Conservation (phyloP, 2,888 invertebrate species). For the Neoscelio sp. region DNA sequence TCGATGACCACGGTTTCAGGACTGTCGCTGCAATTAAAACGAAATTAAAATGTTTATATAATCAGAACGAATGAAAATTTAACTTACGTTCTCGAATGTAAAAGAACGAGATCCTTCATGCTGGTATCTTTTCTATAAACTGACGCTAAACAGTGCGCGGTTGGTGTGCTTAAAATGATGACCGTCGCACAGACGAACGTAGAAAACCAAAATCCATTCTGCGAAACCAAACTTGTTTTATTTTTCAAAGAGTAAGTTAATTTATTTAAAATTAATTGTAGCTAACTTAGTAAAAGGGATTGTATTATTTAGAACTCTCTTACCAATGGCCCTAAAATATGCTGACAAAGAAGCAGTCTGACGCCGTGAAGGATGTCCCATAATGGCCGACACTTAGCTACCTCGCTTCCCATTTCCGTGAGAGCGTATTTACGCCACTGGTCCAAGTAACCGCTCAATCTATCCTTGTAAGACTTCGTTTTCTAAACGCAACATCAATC, state of each 20-base stretch:
- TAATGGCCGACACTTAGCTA: conserved; percentile 89
- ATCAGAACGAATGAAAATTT: neutral
- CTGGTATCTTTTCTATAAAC: conserved; percentile 81
- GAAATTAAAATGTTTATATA: conserved; percentile 8
- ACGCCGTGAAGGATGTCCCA: conserved; percentile 88
- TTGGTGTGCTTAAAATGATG: conserved; percentile 87
- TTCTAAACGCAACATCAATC: conserved; percentile 82
- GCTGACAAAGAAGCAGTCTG: conserved; percentile 86
- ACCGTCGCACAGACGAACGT: conserved; percentile 85
- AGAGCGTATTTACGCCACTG: conserved; percentile 88
- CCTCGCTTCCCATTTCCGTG: conserved; percentile 86
- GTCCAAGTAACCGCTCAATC: conserved; percentile 87
- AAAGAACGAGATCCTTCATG: conserved; percentile 70
- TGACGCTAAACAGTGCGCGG: conserved; percentile 85
- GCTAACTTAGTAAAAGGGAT: no score
- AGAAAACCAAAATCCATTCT: conserved; percentile 90
- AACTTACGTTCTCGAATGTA: conserved; percentile 77
- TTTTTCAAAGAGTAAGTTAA: no score
- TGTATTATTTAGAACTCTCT: conserved; percentile 67
- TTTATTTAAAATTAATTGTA: no score
- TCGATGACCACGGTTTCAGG: conserved; percentile 77
- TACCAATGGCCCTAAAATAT: conserved; percentile 88
- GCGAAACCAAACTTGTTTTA: conserved; percentile 68
- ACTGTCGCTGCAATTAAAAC: conserved; percentile 73
- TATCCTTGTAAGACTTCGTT: conserved; percentile 85